Evolutionary conservation across 2,113 vertebrate genomes (phyloP).

Genomic region (Recurvirostra avosetta): DNA sequence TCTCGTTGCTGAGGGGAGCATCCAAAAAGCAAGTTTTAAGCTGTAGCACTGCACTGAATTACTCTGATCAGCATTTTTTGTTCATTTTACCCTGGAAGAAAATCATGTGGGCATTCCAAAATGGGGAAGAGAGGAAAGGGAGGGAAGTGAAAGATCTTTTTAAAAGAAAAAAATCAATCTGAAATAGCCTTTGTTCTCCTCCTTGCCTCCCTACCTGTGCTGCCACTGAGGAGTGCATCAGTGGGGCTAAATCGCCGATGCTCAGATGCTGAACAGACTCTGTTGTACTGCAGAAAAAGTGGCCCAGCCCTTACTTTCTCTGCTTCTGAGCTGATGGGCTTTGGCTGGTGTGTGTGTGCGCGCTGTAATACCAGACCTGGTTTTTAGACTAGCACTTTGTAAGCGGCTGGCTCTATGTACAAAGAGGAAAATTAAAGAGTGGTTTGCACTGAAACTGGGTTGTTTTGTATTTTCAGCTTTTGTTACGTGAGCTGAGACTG

Average conservation of each 20-base stretch:
- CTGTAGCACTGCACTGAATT: conserved; percentile 50
- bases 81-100: conserved; percentile 5
- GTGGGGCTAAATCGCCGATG: background rate
- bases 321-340: conserved; percentile 27
- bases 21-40: conserved; percentile 22
- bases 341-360: conserved; percentile 45
- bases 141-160: background rate
- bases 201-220: background rate
- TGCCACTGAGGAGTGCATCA: background rate
- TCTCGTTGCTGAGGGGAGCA: background rate
- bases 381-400: conserved; percentile 69
- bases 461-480: background rate
- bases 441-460: conserved; percentile 63
- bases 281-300: conserved; percentile 39
- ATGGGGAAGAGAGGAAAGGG: background rate
- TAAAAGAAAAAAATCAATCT: background rate
- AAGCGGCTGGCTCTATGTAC: conserved; percentile 65
- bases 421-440: conserved; percentile 65
- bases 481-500: background rate
- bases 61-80: background rate
- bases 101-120: background rate
- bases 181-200: background rate
- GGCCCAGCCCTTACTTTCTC: background rate
- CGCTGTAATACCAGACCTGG: conserved; percentile 54
- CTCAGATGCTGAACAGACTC: conserved; percentile 5